phyloP scores from a whole-genome alignment of 1,140 invertebrate genomes.

The Pollicipes pollicipes region DNA sequence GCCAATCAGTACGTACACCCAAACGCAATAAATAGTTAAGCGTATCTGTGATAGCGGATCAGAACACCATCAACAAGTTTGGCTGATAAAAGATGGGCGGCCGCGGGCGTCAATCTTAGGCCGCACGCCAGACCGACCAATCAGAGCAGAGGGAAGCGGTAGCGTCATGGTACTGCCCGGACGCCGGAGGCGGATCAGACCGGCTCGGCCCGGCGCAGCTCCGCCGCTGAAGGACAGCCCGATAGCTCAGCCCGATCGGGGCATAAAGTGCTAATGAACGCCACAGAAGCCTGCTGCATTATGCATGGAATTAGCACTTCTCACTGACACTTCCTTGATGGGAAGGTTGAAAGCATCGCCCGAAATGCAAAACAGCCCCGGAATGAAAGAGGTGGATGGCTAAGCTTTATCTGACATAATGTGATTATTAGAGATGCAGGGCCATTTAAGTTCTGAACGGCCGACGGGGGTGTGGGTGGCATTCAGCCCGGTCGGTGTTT shows the following conservation, averaged over 20 bases:
- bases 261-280: background rate
- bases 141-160: background rate
- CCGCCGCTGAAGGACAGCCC: too few species aligned
- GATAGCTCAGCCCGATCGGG: background rate
- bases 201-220: too few species aligned
- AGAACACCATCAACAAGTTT: conserved; percentile 2
- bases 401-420: too few species aligned
- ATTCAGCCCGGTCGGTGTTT: too few species aligned
- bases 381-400: background rate
- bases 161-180: background rate
- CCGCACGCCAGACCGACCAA: background rate
- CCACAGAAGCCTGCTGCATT: background rate
- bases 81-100: background rate
- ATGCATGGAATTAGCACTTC: background rate
- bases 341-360: background rate
- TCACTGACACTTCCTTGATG: background rate
- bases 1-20: background rate
- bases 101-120: background rate
- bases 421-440: too few species aligned
- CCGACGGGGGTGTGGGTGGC: too few species aligned
- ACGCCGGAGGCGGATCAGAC: too few species aligned
- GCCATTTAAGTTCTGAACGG: too few species aligned
- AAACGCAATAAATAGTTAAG: background rate
- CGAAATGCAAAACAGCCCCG: background rate
- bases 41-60: background rate